Percentiles rank a stretch among this genome's conserved stretches.
Conservation (phyloP, 2,113 vertebrate species). For the Pteronura brasiliensis region DNA sequence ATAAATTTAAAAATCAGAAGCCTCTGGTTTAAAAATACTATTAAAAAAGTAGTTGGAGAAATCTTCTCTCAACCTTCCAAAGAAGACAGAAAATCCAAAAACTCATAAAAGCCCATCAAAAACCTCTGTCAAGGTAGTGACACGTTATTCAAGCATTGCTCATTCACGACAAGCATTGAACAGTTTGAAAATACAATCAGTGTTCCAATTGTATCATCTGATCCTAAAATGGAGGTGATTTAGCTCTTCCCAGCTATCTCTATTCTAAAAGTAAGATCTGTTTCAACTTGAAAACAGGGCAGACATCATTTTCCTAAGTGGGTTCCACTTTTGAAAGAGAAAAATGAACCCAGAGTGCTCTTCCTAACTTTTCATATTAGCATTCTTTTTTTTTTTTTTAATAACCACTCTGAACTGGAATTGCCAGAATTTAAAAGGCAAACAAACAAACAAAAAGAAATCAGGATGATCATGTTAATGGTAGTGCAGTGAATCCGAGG, state of each 20-base stretch:
- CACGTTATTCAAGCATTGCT: conserved; percentile 5
- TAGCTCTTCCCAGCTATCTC: not conserved
- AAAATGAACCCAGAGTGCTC: not conserved
- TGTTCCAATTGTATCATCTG: not conserved
- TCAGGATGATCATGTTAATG: not conserved
- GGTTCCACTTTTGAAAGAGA: not conserved
- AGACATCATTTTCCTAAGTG: not conserved
- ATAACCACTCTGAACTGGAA: not conserved
- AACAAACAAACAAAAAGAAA: not conserved
- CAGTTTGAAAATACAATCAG: not conserved
- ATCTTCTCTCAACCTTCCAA: not conserved
- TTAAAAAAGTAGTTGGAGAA: not conserved
- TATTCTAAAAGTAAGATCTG: not conserved
- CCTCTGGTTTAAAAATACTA: too few species aligned
- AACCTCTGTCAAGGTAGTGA: not conserved
- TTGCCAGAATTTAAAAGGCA: not conserved
- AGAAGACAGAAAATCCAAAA: not conserved
- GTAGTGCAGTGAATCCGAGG: not conserved
- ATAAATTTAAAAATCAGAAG: too few species aligned
- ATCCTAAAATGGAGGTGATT: not conserved
- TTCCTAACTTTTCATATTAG: not conserved
- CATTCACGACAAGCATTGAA: not conserved
- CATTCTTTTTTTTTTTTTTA: not conserved
- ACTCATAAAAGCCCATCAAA: not conserved
- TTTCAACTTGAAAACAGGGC: not conserved